A percentile compares a stretch with the other conserved stretches of the same genome.
These are phyloP conservation scores for Tromatobia lineatoria DNA, from an alignment of 2,888 invertebrate genomes.

Conservation along the genomic window DNA sequence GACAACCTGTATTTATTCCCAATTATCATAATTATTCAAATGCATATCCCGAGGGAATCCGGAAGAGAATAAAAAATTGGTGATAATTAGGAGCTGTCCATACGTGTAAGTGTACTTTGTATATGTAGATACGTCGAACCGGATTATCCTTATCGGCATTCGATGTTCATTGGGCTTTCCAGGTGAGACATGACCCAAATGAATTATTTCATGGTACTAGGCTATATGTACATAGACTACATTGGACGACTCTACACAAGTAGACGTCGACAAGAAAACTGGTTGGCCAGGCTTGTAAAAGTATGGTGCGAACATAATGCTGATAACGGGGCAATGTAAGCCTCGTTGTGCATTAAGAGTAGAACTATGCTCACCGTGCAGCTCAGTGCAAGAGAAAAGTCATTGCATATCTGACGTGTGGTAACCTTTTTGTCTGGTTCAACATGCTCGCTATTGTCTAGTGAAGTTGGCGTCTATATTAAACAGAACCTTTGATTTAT, in stretches of 20 bases:
- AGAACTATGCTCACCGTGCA: neutral
- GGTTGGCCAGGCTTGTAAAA: conserved; percentile 48
- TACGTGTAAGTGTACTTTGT: conserved; percentile 29
- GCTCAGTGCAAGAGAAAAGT: conserved; percentile 1
- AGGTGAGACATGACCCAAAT: conserved; percentile 51
- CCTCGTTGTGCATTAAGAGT: neutral
- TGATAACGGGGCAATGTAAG: conserved; percentile 43
- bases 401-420: conserved; percentile 1
- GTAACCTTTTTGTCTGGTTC: neutral
- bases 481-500: neutral
- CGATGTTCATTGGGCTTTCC: conserved; percentile 26
- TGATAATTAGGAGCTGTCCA: conserved; percentile 27
- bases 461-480: conserved; percentile 4
- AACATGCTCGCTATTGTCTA: neutral
- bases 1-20: conserved; percentile 20
- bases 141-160: conserved; percentile 48
- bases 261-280: conserved; percentile 56
- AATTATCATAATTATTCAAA: conserved; percentile 43
- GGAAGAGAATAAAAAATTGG: conserved; percentile 31
- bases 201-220: conserved; percentile 19
- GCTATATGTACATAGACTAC: neutral
- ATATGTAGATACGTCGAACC: conserved; percentile 11
- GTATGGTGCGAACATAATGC: conserved; percentile 28
- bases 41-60: conserved; percentile 25
- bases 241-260: conserved; percentile 15